These are phyloP conservation scores for Brachypodius melanocephalos DNA, from an alignment of 2,113 vertebrate genomes.

Conservation along the genomic window DNA sequence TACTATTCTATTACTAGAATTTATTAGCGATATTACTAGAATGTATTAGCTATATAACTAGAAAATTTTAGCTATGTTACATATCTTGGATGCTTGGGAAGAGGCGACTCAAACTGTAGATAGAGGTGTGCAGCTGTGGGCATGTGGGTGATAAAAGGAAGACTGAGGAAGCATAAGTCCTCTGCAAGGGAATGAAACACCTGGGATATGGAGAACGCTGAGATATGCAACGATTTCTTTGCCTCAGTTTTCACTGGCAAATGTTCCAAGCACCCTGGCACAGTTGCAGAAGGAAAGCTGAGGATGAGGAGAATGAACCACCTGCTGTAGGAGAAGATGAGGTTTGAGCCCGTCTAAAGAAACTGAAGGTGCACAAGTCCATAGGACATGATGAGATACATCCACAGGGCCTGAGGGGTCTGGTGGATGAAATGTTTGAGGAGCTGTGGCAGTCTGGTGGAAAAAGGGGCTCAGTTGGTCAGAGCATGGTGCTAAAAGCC, in stretches of 20 bases:
- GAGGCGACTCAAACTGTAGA: background rate
- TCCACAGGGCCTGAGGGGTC: background rate
- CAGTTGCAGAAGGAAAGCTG: background rate
- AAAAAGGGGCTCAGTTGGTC: background rate
- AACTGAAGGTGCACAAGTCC: background rate
- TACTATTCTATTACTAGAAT: background rate
- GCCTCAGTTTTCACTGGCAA: no score
- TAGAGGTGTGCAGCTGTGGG: background rate
- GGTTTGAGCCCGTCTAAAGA: background rate
- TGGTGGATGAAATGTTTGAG: background rate
- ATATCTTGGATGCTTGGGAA: background rate
- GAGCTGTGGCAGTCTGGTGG: background rate
- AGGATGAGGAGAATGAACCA: background rate
- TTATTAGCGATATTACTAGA: no score
- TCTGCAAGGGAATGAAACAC: no score
- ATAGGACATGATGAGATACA: fast-evolving
- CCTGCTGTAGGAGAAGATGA: background rate
- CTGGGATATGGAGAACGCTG: no score
- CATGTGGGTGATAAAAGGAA: background rate
- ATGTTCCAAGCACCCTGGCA: background rate
- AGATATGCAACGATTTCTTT: background rate
- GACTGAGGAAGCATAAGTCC: background rate
- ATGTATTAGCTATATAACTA: background rate
- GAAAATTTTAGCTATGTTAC: background rate
- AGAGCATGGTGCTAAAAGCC: background rate